These are phyloP conservation scores for Euzophera pinguis DNA, from an alignment of 2,888 invertebrate genomes.

Conservation along the genomic window DNA sequence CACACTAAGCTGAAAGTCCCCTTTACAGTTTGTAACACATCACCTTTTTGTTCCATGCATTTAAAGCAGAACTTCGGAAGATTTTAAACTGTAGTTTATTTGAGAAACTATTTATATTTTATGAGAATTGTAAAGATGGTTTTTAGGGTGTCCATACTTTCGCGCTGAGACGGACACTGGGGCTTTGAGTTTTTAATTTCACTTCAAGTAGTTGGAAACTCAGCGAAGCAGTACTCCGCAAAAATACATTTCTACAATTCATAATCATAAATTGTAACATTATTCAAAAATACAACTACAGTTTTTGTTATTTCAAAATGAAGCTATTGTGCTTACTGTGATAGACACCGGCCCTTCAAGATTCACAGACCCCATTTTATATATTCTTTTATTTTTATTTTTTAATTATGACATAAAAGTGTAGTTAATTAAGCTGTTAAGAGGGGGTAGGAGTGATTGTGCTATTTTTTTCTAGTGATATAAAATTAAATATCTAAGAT, in stretches of 20 bases:
- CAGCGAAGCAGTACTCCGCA: neutral
- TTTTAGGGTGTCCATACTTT: too few relatives aligned
- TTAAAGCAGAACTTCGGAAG: constrained; percentile 44
- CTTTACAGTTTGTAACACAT: constrained; percentile 46
- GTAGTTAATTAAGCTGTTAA: constrained; percentile 59
- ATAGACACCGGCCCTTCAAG: constrained; percentile 3
- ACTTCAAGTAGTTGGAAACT: too few relatives aligned
- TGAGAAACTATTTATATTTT: neutral
- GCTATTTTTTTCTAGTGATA: constrained; percentile 69
- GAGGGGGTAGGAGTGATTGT: constrained; percentile 63
- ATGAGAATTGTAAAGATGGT: neutral
- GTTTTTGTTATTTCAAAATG: constrained; percentile 16
- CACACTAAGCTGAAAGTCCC: constrained; percentile 65
- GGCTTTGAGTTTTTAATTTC: neutral
- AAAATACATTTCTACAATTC: neutral
- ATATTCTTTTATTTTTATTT: neutral
- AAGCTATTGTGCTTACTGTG: constrained; percentile 20
- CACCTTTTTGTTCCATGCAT: constrained; percentile 70
- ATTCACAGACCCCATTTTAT: constrained; percentile 8
- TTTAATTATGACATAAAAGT: constrained; percentile 11
- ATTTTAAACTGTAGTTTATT: constrained; percentile 5
- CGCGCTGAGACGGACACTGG: too few relatives aligned
- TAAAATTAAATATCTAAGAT: constrained; percentile 22
- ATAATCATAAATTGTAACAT: neutral
- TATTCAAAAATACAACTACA: neutral